Evolutionary conservation across 1,140 invertebrate genomes (phyloP), one percentile per base, ranked within the genome.

Genomic region (Pseudomyrmex dendroicus): DNA sequence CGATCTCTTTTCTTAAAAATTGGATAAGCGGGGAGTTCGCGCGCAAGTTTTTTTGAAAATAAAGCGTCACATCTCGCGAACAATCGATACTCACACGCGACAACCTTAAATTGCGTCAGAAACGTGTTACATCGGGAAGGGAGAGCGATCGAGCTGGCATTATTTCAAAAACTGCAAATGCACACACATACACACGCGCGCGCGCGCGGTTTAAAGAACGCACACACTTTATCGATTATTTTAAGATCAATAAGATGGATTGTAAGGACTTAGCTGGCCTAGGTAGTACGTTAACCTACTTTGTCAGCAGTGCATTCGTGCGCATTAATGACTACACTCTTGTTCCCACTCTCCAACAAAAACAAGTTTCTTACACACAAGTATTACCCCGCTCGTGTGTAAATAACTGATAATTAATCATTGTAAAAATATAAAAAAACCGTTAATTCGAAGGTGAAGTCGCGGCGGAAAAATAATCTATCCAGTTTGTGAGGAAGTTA

Each of bases 201-300:
- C 8, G 15, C 20, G 2, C n/a, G 12, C 15, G 4, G 48, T 63
- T 73, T 46, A 64, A 66, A 56, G 12, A 63, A 82, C 50, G 25
- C 44, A 20, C 57, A 63, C 48, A 44, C 12, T 57, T 35, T 77
- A 83, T 83, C 62, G 82, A 83, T 83, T 83, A 12, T 25, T 35
- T 54, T 12, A 54, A 83, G 50, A 83, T 83, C 82, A 35, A 83
- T 83, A 64, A 83, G 25, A 83, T 83, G 46, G 57, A 83, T 78
- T 83, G 50, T 20, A 76, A 74, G 73, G 80, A 73, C 48, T 66
- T 35, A 44, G 35, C 25, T 67, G 64, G 35, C 50, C 70, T 76
- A 35, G 35, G 52, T 20, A 77, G 62, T 76, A 63, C 62, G 52
- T 76, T 76, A 77, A 83, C 82, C 82, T 63, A 83, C 82, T 83